Percentiles rank a stretch among this genome's conserved stretches.
These are phyloP conservation scores for Mnemiopsis leidyi DNA, from an alignment of 37 sponge, comb jelly and placozoan species.

Conservation along the genomic window DNA sequence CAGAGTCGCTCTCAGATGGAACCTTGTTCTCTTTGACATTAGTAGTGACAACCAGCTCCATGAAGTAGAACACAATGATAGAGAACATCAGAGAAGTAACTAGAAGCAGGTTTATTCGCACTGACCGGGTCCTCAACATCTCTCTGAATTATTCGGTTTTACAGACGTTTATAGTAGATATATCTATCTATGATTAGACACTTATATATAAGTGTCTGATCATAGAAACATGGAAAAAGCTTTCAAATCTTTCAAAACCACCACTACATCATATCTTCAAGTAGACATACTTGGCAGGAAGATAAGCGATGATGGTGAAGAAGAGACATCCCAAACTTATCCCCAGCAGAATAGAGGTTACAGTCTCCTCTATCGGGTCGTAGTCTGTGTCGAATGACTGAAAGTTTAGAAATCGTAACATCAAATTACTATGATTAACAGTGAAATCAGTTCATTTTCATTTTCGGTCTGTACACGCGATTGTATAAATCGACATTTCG, in stretches of 20 bases:
- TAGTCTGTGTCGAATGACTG: constrained; percentile 52
- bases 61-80: constrained; percentile 60
- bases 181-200: no score
- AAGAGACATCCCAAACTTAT: constrained; percentile 64
- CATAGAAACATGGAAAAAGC: background rate
- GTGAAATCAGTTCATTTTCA: no score
- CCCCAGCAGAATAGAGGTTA: constrained; percentile 6
- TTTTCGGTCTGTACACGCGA: no score
- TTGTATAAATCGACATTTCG: no score
- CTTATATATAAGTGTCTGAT: no score
- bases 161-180: no score
- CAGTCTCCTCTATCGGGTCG: constrained; percentile 43
- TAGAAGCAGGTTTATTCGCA: constrained; percentile 60
- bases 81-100: constrained; percentile 50
- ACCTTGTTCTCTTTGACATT: background rate
- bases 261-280: background rate
- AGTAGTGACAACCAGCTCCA: constrained; percentile 48
- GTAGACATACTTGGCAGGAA: constrained; percentile 49
- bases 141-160: background rate
- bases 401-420: no score
- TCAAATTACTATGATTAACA: no score
- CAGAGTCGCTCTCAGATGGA: background rate
- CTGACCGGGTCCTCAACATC: constrained; percentile 32
- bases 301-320: constrained; percentile 42
- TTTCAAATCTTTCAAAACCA: background rate